phyloP scores from a whole-genome alignment of 2,797 vertebrate species.

The Glossophaga mutica region DNA sequence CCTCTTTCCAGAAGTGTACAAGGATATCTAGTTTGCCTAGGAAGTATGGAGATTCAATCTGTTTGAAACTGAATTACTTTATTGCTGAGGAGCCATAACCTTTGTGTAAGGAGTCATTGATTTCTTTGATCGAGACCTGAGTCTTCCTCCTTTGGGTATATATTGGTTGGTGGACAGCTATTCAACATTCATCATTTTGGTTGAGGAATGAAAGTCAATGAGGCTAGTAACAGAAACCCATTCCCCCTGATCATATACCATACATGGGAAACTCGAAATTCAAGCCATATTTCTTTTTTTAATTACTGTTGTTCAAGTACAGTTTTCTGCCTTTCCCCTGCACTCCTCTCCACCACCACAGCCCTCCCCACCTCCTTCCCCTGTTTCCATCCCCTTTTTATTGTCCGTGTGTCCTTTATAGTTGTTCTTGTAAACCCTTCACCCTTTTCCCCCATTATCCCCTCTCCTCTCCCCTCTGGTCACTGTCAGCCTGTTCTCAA shows the following conservation, averaged over 20 bases:
- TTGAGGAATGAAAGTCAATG: background rate
- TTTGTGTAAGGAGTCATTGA: background rate
- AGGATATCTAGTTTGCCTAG: background rate
- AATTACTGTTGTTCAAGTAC: too few species aligned
- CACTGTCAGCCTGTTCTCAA: too few species aligned
- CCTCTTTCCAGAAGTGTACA: background rate
- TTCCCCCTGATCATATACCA: background rate
- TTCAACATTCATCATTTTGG: background rate
- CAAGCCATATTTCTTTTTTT: conserved; percentile 3
- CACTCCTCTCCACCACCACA: too few species aligned
- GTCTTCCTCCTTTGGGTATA: conserved; percentile 7
- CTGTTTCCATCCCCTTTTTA: too few species aligned
- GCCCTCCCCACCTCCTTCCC: too few species aligned
- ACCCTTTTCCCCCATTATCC: too few species aligned
- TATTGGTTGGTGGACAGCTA: background rate
- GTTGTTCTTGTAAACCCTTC: too few species aligned
- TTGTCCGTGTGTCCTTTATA: too few species aligned
- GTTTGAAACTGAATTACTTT: conserved; percentile 21
- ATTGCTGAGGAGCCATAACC: background rate
- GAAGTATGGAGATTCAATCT: background rate
- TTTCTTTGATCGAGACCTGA: conserved; percentile 11
- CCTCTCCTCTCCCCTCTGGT: too few species aligned
- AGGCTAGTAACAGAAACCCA: background rate
- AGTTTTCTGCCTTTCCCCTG: too few species aligned
- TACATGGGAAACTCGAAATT: background rate